These are phyloP conservation scores for Nycticryphes semicollaris DNA, from an alignment of 2,113 vertebrate species.

Conservation along the genomic window DNA sequence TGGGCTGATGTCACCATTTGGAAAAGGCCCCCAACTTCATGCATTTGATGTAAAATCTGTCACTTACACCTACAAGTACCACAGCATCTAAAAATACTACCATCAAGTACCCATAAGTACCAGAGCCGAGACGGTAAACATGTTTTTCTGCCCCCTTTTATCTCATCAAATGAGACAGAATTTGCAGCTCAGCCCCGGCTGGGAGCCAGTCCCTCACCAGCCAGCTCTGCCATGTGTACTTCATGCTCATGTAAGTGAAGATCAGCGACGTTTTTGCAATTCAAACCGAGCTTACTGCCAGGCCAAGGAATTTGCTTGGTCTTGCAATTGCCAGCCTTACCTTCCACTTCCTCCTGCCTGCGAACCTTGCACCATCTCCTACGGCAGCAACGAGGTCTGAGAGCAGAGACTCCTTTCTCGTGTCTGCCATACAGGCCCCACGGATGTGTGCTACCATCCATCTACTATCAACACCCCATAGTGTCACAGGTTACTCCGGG, in stretches of 20 bases:
- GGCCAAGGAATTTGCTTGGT: not conserved
- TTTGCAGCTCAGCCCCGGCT: not conserved
- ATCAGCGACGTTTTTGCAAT: not conserved
- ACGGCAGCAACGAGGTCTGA: not conserved
- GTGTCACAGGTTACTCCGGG: not conserved
- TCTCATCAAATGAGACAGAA: not conserved
- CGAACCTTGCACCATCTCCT: rapidly evolving
- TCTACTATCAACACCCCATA: not conserved
- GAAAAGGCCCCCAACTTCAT: not conserved
- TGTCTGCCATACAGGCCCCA: rapidly evolving
- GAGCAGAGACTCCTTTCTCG: not conserved
- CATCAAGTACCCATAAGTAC: not conserved
- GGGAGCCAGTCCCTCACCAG: not conserved
- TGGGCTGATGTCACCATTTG: not conserved
- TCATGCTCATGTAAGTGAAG: not conserved
- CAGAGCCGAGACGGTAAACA: not conserved
- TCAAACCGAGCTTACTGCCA: not conserved
- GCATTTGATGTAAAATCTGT: not conserved
- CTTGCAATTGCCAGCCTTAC: not conserved
- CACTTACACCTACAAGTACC: constrained; percentile 6
- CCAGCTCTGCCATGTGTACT: not conserved
- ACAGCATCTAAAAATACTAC: constrained; percentile 20
- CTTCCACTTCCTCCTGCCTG: not conserved
- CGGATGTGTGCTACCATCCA: not conserved
- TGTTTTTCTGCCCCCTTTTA: constrained; percentile 12